phyloP scores from a whole-genome alignment of 1,140 invertebrate species.

The Heliconius hewitsoni region DNA sequence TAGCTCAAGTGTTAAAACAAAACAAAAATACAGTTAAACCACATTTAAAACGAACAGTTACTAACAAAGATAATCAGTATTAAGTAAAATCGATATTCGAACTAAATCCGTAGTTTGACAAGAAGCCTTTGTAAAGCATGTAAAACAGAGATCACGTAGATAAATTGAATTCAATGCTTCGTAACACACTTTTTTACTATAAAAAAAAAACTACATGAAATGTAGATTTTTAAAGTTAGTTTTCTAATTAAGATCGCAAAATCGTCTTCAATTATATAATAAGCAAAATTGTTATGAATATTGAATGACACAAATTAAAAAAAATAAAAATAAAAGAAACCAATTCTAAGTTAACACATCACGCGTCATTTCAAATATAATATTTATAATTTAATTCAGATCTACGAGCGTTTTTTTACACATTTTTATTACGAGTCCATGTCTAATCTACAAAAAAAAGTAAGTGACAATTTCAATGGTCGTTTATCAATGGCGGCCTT shows the following conservation, averaged over 20 bases:
- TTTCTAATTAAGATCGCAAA: no score
- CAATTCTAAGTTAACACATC: background rate
- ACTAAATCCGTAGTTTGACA: constrained; percentile 29
- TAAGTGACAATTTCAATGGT: constrained; percentile 20
- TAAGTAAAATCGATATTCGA: constrained; percentile 21
- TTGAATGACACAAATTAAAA: no score
- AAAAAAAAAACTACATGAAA: background rate
- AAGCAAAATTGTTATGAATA: no score
- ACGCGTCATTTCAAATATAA: background rate
- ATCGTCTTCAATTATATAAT: no score
- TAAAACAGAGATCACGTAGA: constrained; percentile 2
- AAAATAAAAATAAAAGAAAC: background rate
- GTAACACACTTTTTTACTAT: background rate
- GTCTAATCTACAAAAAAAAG: background rate
- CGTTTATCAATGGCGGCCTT: constrained; percentile 54
- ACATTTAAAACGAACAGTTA: constrained; percentile 26
- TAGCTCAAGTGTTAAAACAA: constrained; percentile 12
- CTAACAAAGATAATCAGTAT: constrained; percentile 24
- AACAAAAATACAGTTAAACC: constrained; percentile 22
- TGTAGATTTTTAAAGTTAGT: no score
- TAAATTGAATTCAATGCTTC: background rate
- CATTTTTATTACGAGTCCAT: background rate
- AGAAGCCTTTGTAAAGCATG: constrained; percentile 25
- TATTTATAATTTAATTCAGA: background rate
- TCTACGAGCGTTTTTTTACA: background rate